A percentile compares a stretch with the other conserved stretches of the same genome.
These are phyloP conservation scores for Drosophila carrolli DNA, from an alignment of 1,140 invertebrate genomes.

Conservation along the genomic window DNA sequence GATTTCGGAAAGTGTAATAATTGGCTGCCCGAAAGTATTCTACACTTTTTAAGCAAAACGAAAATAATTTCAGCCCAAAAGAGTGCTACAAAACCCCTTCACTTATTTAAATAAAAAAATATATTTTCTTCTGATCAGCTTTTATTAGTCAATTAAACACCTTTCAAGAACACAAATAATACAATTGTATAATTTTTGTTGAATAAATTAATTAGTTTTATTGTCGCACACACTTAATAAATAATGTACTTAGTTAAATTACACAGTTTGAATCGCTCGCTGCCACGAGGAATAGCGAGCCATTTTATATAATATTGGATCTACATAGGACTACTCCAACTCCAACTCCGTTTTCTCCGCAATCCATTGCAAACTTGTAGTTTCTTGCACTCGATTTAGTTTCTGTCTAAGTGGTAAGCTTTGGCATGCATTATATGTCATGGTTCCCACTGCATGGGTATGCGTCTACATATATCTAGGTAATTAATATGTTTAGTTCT, in stretches of 20 bases:
- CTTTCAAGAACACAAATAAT: no score
- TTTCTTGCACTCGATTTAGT: constrained; percentile 69
- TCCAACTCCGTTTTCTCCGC: constrained; percentile 10
- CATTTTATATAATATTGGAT: constrained; percentile 56
- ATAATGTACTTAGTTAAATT: constrained; percentile 63
- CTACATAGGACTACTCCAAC: constrained; percentile 56
- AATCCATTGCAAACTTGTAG: constrained; percentile 69
- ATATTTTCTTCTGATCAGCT: no score
- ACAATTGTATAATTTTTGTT: constrained; percentile 10
- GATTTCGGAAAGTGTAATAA: no score
- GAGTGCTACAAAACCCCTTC: no score
- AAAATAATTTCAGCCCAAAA: no score
- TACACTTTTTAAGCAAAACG: no score
- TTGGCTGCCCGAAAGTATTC: no score
- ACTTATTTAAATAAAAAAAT: no score
- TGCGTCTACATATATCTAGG: constrained; percentile 18
- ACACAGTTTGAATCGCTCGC: constrained; percentile 53
- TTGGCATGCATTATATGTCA: constrained; percentile 84
- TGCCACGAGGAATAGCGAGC: constrained; percentile 17
- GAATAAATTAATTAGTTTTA: constrained; percentile 84
- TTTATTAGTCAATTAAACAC: no score
- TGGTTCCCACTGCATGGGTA: constrained; percentile 56
- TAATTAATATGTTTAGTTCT: constrained; percentile 24
- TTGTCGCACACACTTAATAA: constrained; percentile 84
- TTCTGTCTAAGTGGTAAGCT: constrained; percentile 82